Evolutionary conservation across 2,113 vertebrate genomes (phyloP).

Genomic region (Percina caprodes): DNA sequence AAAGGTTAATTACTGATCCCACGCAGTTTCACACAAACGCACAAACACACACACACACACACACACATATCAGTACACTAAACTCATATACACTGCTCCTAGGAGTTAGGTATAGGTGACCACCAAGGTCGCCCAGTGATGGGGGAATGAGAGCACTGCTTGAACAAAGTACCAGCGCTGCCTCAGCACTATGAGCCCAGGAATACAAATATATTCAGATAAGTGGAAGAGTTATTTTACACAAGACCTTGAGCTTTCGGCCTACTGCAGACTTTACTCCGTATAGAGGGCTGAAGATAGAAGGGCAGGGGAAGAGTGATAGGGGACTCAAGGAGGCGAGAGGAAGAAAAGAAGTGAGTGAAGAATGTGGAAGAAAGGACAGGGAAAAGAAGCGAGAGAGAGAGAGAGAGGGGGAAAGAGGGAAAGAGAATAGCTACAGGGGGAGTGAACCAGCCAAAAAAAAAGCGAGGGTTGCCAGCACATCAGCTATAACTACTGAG

Average conservation of each 20-base stretch:
- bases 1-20: constrained; percentile 44
- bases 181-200: constrained; percentile 62
- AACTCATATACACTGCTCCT: constrained; percentile 16
- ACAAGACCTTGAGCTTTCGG: constrained; percentile 70
- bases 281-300: constrained; percentile 25
- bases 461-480: neutral
- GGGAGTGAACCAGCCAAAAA: constrained; percentile 21
- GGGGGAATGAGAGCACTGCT: constrained; percentile 59
- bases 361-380: constrained; percentile 10
- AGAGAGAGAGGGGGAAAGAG: neutral
- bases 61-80: constrained; percentile 21
- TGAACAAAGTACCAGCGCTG: constrained; percentile 49
- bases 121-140: constrained; percentile 59
- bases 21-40: constrained; percentile 9
- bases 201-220: constrained; percentile 63
- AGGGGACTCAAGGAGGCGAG: constrained; percentile 19
- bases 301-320: constrained; percentile 35
- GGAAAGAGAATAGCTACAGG: constrained; percentile 5
- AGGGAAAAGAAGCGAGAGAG: neutral
- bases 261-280: constrained; percentile 49
- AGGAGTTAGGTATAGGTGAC: constrained; percentile 44
- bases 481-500: constrained; percentile 21
- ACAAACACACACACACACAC: constrained; percentile 18
- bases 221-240: constrained; percentile 66
- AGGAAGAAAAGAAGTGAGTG: constrained; percentile 19